Base-by-base conservation (phyloP, 2,113 vertebrate genomes). In the Corythaixoides concolor region DNA sequence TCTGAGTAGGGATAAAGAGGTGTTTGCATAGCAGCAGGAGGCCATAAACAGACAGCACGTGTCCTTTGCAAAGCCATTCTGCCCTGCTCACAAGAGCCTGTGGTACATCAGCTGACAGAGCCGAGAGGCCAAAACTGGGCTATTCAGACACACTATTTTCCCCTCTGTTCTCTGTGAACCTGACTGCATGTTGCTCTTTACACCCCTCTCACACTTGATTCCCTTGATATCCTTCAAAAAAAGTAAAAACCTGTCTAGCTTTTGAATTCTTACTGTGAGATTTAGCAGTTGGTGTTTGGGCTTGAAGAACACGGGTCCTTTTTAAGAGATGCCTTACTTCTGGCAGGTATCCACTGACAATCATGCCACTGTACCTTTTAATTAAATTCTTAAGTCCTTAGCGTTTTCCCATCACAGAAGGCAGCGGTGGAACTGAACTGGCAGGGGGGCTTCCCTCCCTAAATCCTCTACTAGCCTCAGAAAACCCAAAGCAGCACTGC, bases 1-100 rank as follows among this genome's bases (percentile, higher is more conserved):
- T 50, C 76, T 82, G 81, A 95, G 81, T 28, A 60, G 62, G 66
- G 84, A 87, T 79, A 85, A 91, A 93, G 89, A 93, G 78, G 84
- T 91, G 82, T 82, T 94, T 95, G 81, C 17, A 76, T 0, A 94
- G 85, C 66, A 85, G 89, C 89, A 93, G 89, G 49, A 79, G 66
- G 70, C 74, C 89, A 90, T 39, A 89, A 96, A 93, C 47, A 95
- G 93, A 78, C 62, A 53, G 77, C 81, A 41, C 41, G 84, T 58
- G 81, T 88, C 85, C 85, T 88, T 68, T 83, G 85, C 67, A 96
- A 89, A 69, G 33, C 77, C 89, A 39, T 53, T 82, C 66, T 75
- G 58, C 87, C 78, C 66, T 50, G 87, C 81, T 94, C 85, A 55
- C 70, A 89, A 56, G 45, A 83, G 89, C 69, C 89, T 80, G 77